phyloP scores from a whole-genome alignment of 1,140 invertebrate genomes.

The Triops longicaudatus region DNA sequence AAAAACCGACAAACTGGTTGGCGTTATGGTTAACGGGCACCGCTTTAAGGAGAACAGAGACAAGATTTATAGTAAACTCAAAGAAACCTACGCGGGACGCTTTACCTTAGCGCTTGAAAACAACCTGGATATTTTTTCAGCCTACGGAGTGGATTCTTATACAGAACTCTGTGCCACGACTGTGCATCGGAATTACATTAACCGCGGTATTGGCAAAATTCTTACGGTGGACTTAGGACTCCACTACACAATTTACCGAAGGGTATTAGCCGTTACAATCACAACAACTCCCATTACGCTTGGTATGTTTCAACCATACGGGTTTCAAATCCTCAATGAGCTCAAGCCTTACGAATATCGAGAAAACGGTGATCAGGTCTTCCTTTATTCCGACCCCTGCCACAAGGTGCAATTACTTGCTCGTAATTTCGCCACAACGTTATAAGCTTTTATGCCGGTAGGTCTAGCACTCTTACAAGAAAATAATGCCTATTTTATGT shows the following conservation, averaged over 20 bases:
- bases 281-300: not conserved
- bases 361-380: not conserved
- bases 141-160: not conserved
- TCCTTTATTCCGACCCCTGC: not conserved
- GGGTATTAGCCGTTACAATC: not conserved
- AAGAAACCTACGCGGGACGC: not conserved
- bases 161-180: not conserved
- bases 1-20: not conserved
- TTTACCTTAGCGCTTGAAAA: not conserved
- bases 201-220: not conserved
- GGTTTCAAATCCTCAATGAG: not conserved
- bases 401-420: not conserved
- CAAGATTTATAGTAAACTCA: not conserved
- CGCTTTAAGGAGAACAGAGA: not conserved
- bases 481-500: not conserved
- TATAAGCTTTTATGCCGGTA: no score
- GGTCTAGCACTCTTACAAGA: not conserved
- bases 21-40: not conserved
- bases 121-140: not conserved
- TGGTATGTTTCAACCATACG: not conserved
- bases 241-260: not conserved
- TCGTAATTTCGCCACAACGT: not conserved
- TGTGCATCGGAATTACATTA: not conserved
- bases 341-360: not conserved
- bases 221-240: not conserved